phyloP scores from a whole-genome alignment of 2,888 invertebrate species.

The Drosophila fungiperda region DNA sequence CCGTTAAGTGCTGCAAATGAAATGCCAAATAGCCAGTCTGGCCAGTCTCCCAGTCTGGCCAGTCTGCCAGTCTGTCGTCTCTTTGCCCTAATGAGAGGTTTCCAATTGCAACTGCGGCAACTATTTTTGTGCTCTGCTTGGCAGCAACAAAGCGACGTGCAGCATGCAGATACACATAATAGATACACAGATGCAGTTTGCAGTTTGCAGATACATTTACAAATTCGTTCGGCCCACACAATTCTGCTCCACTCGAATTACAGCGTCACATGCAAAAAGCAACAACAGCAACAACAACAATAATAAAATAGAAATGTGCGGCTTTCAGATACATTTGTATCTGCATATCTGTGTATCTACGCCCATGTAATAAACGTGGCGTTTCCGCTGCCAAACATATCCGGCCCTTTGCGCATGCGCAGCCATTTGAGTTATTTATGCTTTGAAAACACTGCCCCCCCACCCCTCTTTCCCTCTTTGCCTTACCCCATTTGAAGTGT shows the following conservation, averaged over 20 bases:
- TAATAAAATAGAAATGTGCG: constrained; percentile 53
- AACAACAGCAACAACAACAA: constrained; percentile 17
- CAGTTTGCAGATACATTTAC: constrained; percentile 61
- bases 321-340: constrained; percentile 65
- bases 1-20: constrained; percentile 61
- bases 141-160: constrained; percentile 65
- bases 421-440: constrained; percentile 62
- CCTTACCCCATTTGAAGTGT: not conserved
- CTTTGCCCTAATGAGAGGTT: constrained; percentile 56
- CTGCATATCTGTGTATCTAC: constrained; percentile 61
- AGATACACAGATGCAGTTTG: constrained; percentile 31
- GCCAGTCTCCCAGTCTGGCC: constrained; percentile 7
- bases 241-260: constrained; percentile 63
- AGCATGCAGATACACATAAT: constrained; percentile 27
- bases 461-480: not conserved
- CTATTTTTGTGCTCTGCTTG: constrained; percentile 79
- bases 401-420: constrained; percentile 75
- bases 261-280: constrained; percentile 55
- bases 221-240: constrained; percentile 55
- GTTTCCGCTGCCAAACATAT: constrained; percentile 72
- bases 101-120: constrained; percentile 66
- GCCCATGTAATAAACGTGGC: constrained; percentile 70
- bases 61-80: not conserved
- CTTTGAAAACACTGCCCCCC: constrained; percentile 38
- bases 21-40: constrained; percentile 61